Percentiles rank a stretch among this genome's conserved stretches.
phyloP scores from a whole-genome alignment of 2,888 invertebrate genomes.

The Chirona hameri region DNA sequence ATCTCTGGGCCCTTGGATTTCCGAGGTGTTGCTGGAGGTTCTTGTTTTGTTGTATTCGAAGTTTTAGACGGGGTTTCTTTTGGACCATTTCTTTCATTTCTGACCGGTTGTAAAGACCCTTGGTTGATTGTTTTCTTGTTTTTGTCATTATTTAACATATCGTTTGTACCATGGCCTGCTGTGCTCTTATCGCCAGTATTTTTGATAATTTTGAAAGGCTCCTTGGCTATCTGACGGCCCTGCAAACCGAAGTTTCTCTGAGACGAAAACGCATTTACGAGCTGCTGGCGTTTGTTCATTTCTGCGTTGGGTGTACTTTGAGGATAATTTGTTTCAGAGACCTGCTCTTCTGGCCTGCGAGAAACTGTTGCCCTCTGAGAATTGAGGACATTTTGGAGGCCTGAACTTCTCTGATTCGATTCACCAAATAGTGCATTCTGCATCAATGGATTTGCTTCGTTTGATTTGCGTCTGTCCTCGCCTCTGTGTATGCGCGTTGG shows the following conservation, averaged over 20 bases:
- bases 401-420: background rate
- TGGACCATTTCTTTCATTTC: background rate
- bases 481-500: background rate
- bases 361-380: background rate
- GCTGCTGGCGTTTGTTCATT: background rate
- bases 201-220: no score
- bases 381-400: background rate
- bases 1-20: background rate
- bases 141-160: background rate
- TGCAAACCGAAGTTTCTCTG: background rate
- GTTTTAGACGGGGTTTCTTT: background rate
- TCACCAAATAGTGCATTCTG: background rate
- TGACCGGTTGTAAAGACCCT: background rate
- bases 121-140: background rate
- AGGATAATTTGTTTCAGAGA: background rate
- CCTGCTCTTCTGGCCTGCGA: background rate
- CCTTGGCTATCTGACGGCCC: no score
- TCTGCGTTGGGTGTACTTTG: background rate
- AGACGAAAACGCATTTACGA: background rate
- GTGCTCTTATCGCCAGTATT: no score
- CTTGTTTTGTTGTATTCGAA: background rate
- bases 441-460: background rate
- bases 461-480: background rate
- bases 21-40: background rate
- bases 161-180: no score